Base-by-base conservation (phyloP, 2,113 vertebrate genomes). In the Phyllopteryx taeniolatus region DNA sequence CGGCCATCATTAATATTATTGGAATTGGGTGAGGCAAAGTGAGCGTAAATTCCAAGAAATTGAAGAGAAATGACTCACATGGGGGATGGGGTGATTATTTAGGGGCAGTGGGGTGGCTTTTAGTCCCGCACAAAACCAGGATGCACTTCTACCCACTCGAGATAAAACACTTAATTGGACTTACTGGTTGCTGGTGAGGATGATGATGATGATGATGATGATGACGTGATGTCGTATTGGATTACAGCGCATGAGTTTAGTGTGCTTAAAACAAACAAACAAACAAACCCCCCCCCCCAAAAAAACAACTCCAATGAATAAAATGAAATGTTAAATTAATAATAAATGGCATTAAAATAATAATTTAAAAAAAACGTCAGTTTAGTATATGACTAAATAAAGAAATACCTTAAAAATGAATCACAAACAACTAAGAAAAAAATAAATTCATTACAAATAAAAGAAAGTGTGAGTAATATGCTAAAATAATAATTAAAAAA, bases 131-230 rank as follows among this genome's bases (percentile, higher is more conserved):
- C 66, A 65, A 43, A 57, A 62, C 17, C 20, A 44, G 44, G n/a
- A 80, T 2, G 43, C 67, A 83, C 75, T 87, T 80, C 76, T 61
- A 7, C 14, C 73, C 71, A 83, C 61, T 70, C 77, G 67, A 22
- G 70, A 49, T 70, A 71, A 73, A 62, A 76, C 31, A 70, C 66
- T 31, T 83, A 79, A 86, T 75, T 83, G 69, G 70, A 75, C 53
- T 76, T 67, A 72, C 43, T 75, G 80, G 77, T 39, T 56, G 53
- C 3, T 1, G 53, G 9, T 22, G 66, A 12, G 35, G 22, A 63
- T n/a, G n/a, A 31, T 31, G 22, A 17, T 20, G 51, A 47, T 81
- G 72, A 84, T 49, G 66, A 12, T 51, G 22, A 63, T n/a, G n/a
- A 31, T 31, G 22, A 17, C 77, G 70, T 63, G 59, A 35, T 39